Conservation (phyloP, 2,113 vertebrate genomes). For the Balaeniceps rex region DNA sequence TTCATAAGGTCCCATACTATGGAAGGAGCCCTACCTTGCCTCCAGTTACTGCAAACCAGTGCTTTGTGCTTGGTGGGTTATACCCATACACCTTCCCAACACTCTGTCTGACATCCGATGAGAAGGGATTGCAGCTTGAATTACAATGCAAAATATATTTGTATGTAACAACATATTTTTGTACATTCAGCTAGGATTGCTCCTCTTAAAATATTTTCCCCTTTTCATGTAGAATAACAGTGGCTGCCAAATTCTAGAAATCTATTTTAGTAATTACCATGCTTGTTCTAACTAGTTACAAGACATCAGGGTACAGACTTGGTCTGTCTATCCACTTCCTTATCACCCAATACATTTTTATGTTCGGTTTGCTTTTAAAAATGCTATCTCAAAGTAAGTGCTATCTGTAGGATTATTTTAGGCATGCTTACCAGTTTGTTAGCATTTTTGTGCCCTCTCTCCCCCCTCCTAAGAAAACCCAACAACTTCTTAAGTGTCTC, state of each 20-base stretch:
- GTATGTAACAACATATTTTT: neutral
- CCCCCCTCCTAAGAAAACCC: neutral
- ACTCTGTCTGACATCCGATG: neutral
- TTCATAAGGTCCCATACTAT: neutral
- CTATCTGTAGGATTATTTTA: neutral
- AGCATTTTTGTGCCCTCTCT: neutral
- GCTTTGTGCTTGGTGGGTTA: constrained; percentile 28
- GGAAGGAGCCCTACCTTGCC: constrained; percentile 56
- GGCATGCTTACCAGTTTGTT: neutral
- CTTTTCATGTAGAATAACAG: neutral
- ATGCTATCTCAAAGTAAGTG: neutral
- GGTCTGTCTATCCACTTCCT: neutral
- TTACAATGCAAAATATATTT: neutral
- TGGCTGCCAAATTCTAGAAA: neutral
- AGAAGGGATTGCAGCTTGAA: neutral
- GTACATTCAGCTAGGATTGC: neutral
- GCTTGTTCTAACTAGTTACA: neutral
- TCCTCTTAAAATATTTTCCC: neutral
- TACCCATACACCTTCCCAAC: constrained; percentile 74
- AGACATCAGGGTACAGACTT: neutral
- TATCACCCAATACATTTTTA: neutral
- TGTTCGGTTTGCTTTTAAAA: neutral
- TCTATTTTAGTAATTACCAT: neutral
- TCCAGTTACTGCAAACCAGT: constrained; percentile 59
- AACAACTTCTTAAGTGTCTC: neutral